These are phyloP conservation scores for Lophotis ruficrista DNA, from an alignment of 2,113 vertebrate species.

Conservation along the genomic window DNA sequence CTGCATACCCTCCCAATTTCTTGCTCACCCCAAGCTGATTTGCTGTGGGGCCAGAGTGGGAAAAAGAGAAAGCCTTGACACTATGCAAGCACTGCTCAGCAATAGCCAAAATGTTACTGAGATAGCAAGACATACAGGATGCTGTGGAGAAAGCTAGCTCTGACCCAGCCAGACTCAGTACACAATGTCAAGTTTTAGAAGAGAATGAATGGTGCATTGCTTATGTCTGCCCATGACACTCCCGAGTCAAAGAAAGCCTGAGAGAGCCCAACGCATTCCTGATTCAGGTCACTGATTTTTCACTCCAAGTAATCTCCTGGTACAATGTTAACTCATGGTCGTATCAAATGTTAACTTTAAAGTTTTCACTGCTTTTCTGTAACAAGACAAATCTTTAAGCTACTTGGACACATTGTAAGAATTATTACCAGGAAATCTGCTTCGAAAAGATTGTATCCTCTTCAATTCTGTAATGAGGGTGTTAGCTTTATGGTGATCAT, in stretches of 20 bases:
- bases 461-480: slow-evolving; percentile 25
- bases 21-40: accelerated
- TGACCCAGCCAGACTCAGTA: neutral
- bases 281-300: neutral
- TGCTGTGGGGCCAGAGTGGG: accelerated
- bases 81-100: neutral
- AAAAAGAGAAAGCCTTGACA: neutral
- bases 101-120: neutral
- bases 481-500: slow-evolving; percentile 40
- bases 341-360: neutral
- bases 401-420: accelerated
- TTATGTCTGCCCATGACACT: neutral
- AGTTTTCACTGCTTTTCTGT: neutral
- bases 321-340: neutral
- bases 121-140: neutral
- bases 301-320: neutral
- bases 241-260: neutral
- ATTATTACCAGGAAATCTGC: neutral
- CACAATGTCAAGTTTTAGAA: neutral
- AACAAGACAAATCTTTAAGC: neutral
- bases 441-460: slow-evolving; percentile 19
- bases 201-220: neutral
- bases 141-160: neutral
- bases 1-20: accelerated
- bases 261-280: neutral